phyloP scores from a whole-genome alignment of 2,113 vertebrate species.

The Gnathonemus longibarbis region DNA sequence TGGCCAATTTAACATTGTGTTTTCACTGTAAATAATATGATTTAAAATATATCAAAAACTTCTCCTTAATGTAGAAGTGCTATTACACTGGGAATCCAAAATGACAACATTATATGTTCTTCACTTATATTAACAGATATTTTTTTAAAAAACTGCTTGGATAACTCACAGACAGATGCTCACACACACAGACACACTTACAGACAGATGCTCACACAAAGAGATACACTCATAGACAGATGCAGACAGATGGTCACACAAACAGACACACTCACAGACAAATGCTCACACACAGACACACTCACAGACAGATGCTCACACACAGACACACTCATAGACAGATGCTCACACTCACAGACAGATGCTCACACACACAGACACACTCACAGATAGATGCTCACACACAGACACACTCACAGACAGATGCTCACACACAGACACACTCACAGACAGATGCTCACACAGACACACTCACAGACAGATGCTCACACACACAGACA shows the following conservation, averaged over 20 bases:
- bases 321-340: no score
- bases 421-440: no score
- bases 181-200: neutral
- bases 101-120: slow-evolving; percentile 46
- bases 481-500: slow-evolving; percentile 9
- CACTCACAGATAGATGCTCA: no score
- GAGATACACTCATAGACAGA: no score
- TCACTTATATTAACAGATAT: slow-evolving; percentile 18
- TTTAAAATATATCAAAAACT: neutral
- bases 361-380: no score
- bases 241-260: no score
- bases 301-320: no score
- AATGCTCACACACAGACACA: no score
- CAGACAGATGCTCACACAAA: neutral
- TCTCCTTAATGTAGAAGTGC: neutral
- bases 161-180: slow-evolving; percentile 12
- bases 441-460: no score
- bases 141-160: neutral
- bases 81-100: slow-evolving; percentile 19
- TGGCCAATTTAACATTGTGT: neutral
- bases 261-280: no score
- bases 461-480: neutral
- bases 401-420: no score
- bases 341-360: no score
- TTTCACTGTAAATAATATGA: neutral